These are phyloP conservation scores for Chymomyza costata DNA, from an alignment of 1,140 invertebrate genomes.

Conservation along the genomic window DNA sequence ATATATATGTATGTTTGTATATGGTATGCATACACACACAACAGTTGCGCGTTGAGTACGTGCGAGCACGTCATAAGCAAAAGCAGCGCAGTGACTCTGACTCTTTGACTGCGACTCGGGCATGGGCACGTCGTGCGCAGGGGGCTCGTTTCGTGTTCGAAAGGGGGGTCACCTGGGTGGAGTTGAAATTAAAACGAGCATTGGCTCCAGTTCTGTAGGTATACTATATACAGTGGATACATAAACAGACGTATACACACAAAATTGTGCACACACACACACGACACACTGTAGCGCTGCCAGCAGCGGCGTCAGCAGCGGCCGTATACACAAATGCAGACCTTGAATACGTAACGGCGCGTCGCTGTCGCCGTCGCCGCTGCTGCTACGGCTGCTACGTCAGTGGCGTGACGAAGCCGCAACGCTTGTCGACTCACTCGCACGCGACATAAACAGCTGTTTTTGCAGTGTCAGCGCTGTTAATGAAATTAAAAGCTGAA, in stretches of 20 bases:
- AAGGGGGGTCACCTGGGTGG: no score
- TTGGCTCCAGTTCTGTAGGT: constrained; percentile 21
- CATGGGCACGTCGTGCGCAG: constrained; percentile 26
- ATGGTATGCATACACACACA: constrained; percentile 19
- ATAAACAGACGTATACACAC: constrained; percentile 24
- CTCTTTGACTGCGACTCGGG: constrained; percentile 22
- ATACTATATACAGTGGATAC: constrained; percentile 17
- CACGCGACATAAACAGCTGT: constrained; percentile 20
- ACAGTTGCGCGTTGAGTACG: constrained; percentile 44
- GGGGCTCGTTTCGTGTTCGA: constrained; percentile 31
- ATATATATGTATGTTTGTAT: constrained; percentile 4
- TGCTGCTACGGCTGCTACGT: constrained; percentile 25
- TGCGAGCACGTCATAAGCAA: constrained; percentile 58
- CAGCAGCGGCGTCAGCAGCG: no score
- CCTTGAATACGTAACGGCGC: constrained; percentile 56
- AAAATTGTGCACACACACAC: constrained; percentile 18
- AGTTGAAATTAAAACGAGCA: constrained; percentile 30
- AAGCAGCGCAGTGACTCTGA: constrained; percentile 33
- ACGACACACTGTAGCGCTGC: neutral
- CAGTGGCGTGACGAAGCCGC: constrained; percentile 8
- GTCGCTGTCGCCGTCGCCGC: constrained; percentile 7
- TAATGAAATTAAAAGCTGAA: constrained; percentile 34
- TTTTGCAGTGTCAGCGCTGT: constrained; percentile 31
- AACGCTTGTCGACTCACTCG: neutral
- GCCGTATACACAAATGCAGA: constrained; percentile 62